Conservation (phyloP, 2,888 invertebrate genomes). For the Aspidiotus destructor region DNA sequence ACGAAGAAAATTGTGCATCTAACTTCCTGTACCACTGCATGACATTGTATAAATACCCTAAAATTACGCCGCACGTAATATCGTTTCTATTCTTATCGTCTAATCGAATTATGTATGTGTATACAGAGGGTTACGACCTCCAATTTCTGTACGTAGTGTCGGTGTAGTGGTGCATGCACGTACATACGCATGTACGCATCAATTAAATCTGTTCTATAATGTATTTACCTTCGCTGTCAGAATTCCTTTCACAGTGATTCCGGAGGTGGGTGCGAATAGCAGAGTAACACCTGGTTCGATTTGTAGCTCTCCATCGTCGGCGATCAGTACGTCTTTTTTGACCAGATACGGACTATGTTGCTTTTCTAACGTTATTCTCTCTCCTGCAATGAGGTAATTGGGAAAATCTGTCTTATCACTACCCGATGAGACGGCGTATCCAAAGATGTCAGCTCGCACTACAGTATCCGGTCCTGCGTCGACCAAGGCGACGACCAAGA, state of each 20-base stretch:
- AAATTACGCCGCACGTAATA: too few relatives aligned
- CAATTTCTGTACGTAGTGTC: too few relatives aligned
- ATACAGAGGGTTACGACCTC: too few relatives aligned
- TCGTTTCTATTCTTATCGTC: too few relatives aligned
- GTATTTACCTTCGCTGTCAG: conserved; percentile 69
- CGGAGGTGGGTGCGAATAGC: conserved; percentile 82
- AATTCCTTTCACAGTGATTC: conserved; percentile 83
- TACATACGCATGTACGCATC: too few relatives aligned
- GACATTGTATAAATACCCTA: too few relatives aligned
- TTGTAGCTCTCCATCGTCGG: conserved; percentile 65
- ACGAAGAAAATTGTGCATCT: too few relatives aligned
- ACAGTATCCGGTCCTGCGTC: not conserved
- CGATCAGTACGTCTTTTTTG: conserved; percentile 68
- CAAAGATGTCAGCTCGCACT: not conserved
- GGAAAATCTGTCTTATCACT: conserved; percentile 19
- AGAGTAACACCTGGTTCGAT: conserved; percentile 86
- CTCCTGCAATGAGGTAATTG: not conserved
- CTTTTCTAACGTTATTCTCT: conserved; percentile 19
- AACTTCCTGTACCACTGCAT: too few relatives aligned
- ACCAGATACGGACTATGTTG: conserved; percentile 60
- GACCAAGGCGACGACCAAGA: not conserved
- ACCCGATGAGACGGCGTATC: not conserved
- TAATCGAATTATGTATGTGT: too few relatives aligned
- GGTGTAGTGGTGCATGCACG: too few relatives aligned
- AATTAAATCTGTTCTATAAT: too few relatives aligned